Evolutionary conservation across 2,888 invertebrate species (phyloP).

Genomic region (Agrochola macilenta): DNA sequence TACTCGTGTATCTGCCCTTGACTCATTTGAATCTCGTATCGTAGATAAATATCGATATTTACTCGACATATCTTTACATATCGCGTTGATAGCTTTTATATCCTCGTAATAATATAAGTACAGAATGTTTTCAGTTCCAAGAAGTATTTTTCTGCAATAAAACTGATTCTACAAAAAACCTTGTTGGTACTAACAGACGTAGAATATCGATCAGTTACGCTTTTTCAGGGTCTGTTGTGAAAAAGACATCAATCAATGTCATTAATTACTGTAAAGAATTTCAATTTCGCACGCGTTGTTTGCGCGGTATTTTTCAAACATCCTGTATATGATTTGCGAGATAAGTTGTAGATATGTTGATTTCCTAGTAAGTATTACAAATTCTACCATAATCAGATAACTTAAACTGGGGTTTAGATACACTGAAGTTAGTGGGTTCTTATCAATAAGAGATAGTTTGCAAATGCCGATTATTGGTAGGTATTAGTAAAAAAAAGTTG

Average conservation of each 20-base stretch:
- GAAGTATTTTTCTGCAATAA: background rate
- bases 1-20: constrained; percentile 29
- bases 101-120: constrained; percentile 23
- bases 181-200: background rate
- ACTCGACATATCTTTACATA: constrained; percentile 45
- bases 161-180: background rate
- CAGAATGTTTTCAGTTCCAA: constrained; percentile 3
- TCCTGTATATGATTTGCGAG: constrained; percentile 3
- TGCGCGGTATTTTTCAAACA: constrained; percentile 18
- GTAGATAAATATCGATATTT: constrained; percentile 41
- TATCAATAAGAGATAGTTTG: background rate
- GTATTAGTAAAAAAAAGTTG: too few relatives aligned
- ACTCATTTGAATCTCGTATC: constrained; percentile 27
- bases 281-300: background rate
- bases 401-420: constrained; percentile 21
- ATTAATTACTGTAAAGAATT: constrained; percentile 9
- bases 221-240: constrained; percentile 19
- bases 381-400: constrained; percentile 3
- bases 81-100: constrained; percentile 34
- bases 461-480: background rate
- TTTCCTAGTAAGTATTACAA: constrained; percentile 18
- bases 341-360: background rate
- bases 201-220: constrained; percentile 7
- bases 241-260: constrained; percentile 20
- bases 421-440: constrained; percentile 2